Conservation (phyloP, 2,113 vertebrate genomes). For the Phalacrocorax carbo region DNA sequence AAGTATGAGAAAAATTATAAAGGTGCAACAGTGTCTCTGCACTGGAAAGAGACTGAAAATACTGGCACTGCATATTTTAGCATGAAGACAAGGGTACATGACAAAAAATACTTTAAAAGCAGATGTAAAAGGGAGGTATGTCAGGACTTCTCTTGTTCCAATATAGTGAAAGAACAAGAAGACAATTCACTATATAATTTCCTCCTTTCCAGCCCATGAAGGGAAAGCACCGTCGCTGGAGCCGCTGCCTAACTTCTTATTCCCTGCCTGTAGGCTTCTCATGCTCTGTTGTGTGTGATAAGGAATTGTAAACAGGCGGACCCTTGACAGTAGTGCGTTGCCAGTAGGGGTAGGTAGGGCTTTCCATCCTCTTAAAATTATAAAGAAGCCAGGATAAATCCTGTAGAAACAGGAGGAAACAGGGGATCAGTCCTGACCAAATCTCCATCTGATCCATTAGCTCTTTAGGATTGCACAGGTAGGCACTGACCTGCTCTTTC, state of each 20-base stretch:
- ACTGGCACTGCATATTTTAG: neutral
- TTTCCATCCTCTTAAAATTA: neutral
- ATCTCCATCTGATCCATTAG: neutral
- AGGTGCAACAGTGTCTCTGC: neutral
- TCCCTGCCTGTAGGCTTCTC: neutral
- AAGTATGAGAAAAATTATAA: neutral
- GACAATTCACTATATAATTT: neutral
- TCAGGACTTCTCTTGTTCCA: neutral
- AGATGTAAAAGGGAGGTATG: neutral
- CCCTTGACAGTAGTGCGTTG: neutral
- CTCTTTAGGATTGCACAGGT: neutral
- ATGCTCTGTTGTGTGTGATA: neutral
- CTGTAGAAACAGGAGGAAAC: neutral
- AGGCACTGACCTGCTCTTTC: fast-evolving
- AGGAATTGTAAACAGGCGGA: neutral
- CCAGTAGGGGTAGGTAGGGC: neutral
- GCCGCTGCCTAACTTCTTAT: neutral
- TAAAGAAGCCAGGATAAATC: neutral
- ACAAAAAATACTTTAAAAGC: neutral
- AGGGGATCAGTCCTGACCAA: neutral
- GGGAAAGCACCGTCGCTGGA: neutral
- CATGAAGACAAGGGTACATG: neutral
- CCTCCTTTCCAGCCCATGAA: neutral
- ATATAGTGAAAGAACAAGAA: neutral
- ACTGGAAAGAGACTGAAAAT: neutral